phyloP scores from a whole-genome alignment of 2,797 vertebrate species.

The Fratercula arctica region DNA sequence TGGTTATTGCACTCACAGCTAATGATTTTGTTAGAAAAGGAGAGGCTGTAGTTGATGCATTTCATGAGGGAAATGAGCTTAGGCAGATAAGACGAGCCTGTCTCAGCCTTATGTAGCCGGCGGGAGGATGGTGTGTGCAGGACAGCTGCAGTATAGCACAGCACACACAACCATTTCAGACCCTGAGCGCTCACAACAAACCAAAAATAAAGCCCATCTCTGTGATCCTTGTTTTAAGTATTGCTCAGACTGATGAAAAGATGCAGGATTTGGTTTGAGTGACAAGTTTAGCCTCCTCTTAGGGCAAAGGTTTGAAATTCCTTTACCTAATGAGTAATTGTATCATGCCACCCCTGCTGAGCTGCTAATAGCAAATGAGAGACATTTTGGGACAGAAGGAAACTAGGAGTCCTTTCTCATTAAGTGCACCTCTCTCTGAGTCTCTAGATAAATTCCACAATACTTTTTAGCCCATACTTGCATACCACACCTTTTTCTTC shows the following conservation, averaged over 20 bases:
- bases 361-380: conserved; percentile 27
- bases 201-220: neutral
- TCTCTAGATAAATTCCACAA: conserved; percentile 14
- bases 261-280: neutral
- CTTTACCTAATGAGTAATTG: conserved; percentile 62
- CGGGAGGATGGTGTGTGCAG: neutral
- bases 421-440: neutral
- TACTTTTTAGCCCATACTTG: neutral
- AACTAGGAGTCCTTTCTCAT: conserved; percentile 11
- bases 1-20: neutral
- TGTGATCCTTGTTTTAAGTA: neutral
- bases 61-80: neutral
- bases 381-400: neutral
- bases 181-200: neutral
- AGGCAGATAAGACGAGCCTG: neutral
- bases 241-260: neutral
- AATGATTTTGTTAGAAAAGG: neutral
- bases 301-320: conserved; percentile 65
- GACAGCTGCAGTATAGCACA: neutral
- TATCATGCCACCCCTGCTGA: conserved; percentile 38
- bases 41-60: neutral
- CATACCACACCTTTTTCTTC: neutral
- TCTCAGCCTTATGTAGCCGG: neutral
- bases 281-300: conserved; percentile 37
- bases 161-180: neutral